Conservation (phyloP, 2,888 invertebrate genomes). For the Nemotelus nigrinus region DNA sequence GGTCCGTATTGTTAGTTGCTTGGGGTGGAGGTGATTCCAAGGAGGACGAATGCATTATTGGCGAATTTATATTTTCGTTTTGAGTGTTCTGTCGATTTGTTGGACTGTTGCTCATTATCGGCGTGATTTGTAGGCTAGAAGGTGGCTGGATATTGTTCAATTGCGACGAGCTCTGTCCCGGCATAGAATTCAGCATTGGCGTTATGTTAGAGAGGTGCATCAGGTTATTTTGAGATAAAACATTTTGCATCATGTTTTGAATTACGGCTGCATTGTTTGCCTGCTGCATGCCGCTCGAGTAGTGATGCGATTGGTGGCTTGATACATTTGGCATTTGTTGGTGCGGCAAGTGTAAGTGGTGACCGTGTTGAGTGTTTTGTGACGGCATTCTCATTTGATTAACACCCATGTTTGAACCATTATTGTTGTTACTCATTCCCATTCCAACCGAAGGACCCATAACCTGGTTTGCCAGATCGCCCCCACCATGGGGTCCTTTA, state of each 20-base stretch:
- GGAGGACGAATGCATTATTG: constrained; percentile 47
- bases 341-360: constrained; percentile 55
- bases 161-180: constrained; percentile 47
- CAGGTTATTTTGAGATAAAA: constrained; percentile 56
- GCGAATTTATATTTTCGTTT: constrained; percentile 52
- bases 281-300: constrained; percentile 40
- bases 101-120: constrained; percentile 59
- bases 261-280: constrained; percentile 47
- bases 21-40: constrained; percentile 39
- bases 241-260: constrained; percentile 62
- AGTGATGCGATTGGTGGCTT: constrained; percentile 42
- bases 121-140: constrained; percentile 55
- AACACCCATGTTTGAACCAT: constrained; percentile 1
- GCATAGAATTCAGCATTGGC: constrained; percentile 54
- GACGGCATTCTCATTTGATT: constrained; percentile 41
- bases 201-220: constrained; percentile 59
- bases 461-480: constrained; percentile 36
- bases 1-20: constrained; percentile 13
- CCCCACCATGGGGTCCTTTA: constrained; percentile 53
- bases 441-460: background rate
- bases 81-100: constrained; percentile 58
- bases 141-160: constrained; percentile 51
- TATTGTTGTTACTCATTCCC: constrained; percentile 11
- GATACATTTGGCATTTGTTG: constrained; percentile 34
- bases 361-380: constrained; percentile 55